Evolutionary conservation across 2,888 invertebrate species (phyloP), one percentile per base, ranked within the genome.

Genomic region (Tinea pellionella): DNA sequence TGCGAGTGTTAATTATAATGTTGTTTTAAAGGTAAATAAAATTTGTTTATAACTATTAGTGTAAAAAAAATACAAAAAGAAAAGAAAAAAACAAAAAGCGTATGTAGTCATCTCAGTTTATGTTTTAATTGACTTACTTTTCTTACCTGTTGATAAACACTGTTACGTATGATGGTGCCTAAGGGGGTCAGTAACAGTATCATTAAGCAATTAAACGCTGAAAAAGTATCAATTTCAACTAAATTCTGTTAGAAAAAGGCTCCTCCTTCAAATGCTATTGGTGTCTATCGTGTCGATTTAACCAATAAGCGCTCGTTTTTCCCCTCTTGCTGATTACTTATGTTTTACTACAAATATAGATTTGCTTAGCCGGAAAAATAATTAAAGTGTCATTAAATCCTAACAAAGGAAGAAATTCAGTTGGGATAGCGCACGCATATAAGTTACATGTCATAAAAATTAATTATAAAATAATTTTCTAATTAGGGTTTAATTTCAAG

Each of bases 221-320:
- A 24, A 47, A 16, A 47, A 47, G 47, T 47, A 16, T 47, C 47
- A 47, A 47, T 47, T 47, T 47, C n/a, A 9, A 47, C 47, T 16
- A 47, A 47, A 47, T 15, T 16, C 8, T 13, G 7, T n/a, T 15
- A 13, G 16, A n/a, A 47, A 42, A 47, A 55, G 29, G 16, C 55
- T 55, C 55, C 55, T 55, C 55, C 55, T 55, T 24, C 55, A 24
- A 13, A 55, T 24, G 55, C 55, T 55, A 55, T 55, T 55, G 55
- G 55, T 19, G 55, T 55, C 55, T 19, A 55, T 19, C 2, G 55
- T 29, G 2, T 19, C 1, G 1, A 29, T 55, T 55, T 55, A 55
- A 55, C 55, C 55, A 55, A 55, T 55, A 55, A 29, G 55, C 55
- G 55, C 6, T 4, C 29, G 29, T 6, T 19, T 55, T 55, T 19